Percentiles rank a stretch among this genome's conserved stretches.
Evolutionary conservation across 2,113 vertebrate species (phyloP).

Genomic region (Alaudala cheleensis): DNA sequence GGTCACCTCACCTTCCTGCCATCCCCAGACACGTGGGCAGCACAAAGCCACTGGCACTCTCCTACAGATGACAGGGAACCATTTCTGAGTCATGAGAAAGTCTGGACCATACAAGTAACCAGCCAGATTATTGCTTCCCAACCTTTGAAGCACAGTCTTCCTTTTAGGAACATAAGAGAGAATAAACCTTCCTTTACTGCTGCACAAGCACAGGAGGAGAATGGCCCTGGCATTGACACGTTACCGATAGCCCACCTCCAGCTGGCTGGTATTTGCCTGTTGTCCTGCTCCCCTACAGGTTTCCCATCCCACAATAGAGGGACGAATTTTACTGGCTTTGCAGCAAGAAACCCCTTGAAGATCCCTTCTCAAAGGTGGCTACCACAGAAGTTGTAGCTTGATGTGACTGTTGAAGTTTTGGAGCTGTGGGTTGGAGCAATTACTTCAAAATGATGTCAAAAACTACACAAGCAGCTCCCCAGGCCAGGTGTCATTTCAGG

Average conservation of each 20-base stretch:
- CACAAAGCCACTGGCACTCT: not conserved
- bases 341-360: not conserved
- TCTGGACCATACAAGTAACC: not conserved
- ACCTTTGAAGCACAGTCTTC: not conserved
- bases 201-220: not conserved
- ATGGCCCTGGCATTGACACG: not conserved
- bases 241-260: too few species aligned
- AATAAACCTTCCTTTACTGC: not conserved
- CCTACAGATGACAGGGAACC: not conserved
- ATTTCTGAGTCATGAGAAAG: not conserved
- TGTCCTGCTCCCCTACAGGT: not conserved
- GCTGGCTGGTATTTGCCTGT: not conserved
- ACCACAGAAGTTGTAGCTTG: not conserved
- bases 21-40: not conserved
- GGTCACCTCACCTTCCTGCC: not conserved
- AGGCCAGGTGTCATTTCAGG: constrained; percentile 31
- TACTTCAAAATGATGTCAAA: not conserved
- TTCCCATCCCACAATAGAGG: not conserved
- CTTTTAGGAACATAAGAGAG: not conserved
- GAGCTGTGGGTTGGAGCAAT: not conserved
- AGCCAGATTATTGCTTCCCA: not conserved
- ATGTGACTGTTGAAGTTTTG: not conserved
- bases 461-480: not conserved
- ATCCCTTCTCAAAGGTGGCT: not conserved
- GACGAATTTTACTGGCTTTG: not conserved